Evolutionary conservation across 2,113 vertebrate genomes (phyloP).

Genomic region (Electrona antarctica): DNA sequence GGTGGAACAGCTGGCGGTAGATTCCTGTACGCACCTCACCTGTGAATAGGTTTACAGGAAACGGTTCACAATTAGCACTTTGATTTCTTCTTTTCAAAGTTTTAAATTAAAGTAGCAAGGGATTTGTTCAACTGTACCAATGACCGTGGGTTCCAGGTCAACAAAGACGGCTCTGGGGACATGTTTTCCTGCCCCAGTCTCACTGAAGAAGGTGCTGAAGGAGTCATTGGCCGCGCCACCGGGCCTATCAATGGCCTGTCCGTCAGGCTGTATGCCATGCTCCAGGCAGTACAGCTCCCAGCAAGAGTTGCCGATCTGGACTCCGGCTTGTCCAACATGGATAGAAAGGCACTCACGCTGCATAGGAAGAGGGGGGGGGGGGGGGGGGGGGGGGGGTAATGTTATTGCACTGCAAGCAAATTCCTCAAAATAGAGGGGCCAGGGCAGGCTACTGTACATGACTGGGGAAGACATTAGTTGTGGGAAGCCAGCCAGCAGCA

Average conservation of each 20-base stretch:
- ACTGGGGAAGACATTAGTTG: too few species aligned
- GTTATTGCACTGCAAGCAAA: too few species aligned
- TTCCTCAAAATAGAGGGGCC: too few species aligned
- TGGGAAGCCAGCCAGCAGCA: too few species aligned
- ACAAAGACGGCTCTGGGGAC: slow-evolving; percentile 65
- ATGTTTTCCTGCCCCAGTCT: slow-evolving; percentile 72
- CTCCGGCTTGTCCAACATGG: slow-evolving; percentile 81
- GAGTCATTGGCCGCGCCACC: slow-evolving; percentile 47
- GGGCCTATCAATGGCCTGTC: slow-evolving; percentile 61
- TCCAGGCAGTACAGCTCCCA: too few species aligned
- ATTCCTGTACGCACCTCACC: slow-evolving; percentile 54
- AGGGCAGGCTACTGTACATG: too few species aligned
- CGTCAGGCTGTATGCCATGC: too few species aligned
- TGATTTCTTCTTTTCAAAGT: too few species aligned
- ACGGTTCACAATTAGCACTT: too few species aligned
- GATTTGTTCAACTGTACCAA: slow-evolving; percentile 57
- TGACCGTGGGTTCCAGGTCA: slow-evolving; percentile 78
- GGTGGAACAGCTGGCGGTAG: slow-evolving; percentile 21
- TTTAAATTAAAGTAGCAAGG: too few species aligned
- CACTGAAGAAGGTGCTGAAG: slow-evolving; percentile 65
- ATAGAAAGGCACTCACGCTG: slow-evolving; percentile 68
- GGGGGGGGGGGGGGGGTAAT: too few species aligned
- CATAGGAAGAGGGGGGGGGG: not conserved
- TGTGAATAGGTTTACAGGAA: slow-evolving; percentile 24
- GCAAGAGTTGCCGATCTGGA: slow-evolving; percentile 83